Evolutionary conservation across 1,140 invertebrate genomes (phyloP).

Genomic region (Brachionus asplanchnoidis): DNA sequence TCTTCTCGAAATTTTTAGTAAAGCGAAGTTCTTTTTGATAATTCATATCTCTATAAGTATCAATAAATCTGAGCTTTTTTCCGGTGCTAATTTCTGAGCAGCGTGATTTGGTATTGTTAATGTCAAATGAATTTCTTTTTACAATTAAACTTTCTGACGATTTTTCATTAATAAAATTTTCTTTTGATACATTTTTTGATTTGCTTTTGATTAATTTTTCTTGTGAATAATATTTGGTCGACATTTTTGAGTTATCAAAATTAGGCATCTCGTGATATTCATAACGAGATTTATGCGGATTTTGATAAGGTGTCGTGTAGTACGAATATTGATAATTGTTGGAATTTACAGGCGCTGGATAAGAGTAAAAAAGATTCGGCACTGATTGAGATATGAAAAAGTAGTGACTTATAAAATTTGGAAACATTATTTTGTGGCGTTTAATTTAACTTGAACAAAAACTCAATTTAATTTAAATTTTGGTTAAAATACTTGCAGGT

Average conservation of each 20-base stretch:
- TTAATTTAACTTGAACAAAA: neutral
- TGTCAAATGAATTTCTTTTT: neutral
- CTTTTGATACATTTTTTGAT: neutral
- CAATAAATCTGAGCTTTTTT: conserved; percentile 7
- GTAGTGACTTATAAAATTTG: neutral
- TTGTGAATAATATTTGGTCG: neutral
- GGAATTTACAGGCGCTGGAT: neutral
- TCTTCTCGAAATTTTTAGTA: neutral
- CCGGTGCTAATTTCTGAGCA: neutral
- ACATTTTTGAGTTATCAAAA: neutral
- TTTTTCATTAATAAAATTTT: neutral
- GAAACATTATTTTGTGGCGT: neutral
- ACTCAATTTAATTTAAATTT: neutral
- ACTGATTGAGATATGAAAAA: neutral
- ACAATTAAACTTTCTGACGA: neutral
- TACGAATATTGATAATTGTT: neutral
- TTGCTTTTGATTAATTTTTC: neutral
- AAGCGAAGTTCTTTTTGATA: neutral
- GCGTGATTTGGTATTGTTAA: too few relatives aligned
- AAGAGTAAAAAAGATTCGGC: neutral
- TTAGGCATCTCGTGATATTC: neutral
- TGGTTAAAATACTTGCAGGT: neutral
- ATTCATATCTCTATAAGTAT: neutral
- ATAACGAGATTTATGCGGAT: neutral
- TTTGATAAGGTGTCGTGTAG: neutral